phyloP scores from a whole-genome alignment of 2,888 invertebrate species.

The Synanthedon andrenaeformis region DNA sequence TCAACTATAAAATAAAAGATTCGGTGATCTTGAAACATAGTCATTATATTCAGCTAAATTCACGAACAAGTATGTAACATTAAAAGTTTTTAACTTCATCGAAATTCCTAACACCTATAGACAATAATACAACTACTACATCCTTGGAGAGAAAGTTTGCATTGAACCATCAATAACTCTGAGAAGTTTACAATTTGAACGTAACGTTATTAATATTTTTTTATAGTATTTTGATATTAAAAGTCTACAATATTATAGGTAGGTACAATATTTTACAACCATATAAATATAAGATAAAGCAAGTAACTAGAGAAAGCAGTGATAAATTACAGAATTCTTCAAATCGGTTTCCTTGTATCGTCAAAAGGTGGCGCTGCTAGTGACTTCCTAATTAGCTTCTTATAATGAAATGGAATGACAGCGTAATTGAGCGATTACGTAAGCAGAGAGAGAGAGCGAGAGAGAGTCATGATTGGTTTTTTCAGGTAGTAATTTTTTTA shows the following conservation, averaged over 20 bases:
- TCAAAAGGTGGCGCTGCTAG: no score
- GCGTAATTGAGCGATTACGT: no score
- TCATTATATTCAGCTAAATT: conserved; percentile 63
- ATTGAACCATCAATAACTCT: conserved; percentile 57
- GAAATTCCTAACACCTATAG: conserved; percentile 38
- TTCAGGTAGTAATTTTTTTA: no score
- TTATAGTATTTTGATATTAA: conserved; percentile 48
- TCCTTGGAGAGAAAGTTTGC: conserved; percentile 65
- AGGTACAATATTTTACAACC: conserved; percentile 51
- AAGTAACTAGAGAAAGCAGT: conserved; percentile 47
- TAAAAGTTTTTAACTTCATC: conserved; percentile 20
- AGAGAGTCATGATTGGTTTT: no score
- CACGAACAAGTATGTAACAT: conserved; percentile 39
- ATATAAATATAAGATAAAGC: conserved; percentile 44
- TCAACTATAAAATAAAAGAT: conserved; percentile 49
- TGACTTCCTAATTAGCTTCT: no score
- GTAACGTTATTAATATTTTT: conserved; percentile 45
- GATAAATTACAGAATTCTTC: conserved; percentile 9
- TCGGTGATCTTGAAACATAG: conserved; percentile 58
- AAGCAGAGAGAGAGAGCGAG: no score
- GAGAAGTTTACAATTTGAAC: conserved; percentile 44
- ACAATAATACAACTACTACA: conserved; percentile 22
- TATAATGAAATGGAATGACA: no score
- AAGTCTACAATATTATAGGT: conserved; percentile 47
- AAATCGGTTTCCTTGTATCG: no score